Evolutionary conservation across 1,140 invertebrate genomes (phyloP), one percentile per base, ranked within the genome.

Genomic region (Rhysida immarginata): DNA sequence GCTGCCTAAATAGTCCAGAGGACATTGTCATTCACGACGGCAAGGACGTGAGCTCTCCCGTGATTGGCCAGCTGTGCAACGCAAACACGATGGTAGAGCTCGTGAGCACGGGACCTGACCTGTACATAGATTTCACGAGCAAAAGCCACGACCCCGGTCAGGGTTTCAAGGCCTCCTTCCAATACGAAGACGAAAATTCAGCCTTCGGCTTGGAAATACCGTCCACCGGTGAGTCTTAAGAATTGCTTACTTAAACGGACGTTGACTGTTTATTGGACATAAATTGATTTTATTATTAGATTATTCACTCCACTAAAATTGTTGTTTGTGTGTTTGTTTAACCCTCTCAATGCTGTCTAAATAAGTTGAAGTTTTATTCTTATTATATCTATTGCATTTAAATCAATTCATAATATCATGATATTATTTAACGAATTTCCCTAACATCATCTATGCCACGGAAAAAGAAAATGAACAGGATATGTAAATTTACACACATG

Each of bases 81-180:
- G 78, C 83, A 66, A 77, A 77, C 55, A 75, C 77, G 64, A 80
- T 83, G 68, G 76, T 83, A 14, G 84, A 87, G 67, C 76, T 91
- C 16, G 73, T 88, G 42, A 89, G 86, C 41, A 86, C 82, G 16
- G 83, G 85, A 21, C 75, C 83, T 18, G 79, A 87, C 64, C 74
- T 91, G 24, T 78, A 82, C 62, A 76, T 91, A 26, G 84, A 89
- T 66, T 91, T 91, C 65, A 79, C 85, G 41, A 80, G 83, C 18
- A 84, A 86, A 65, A 86, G 83, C 1, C 81, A 85, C 62, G 78
- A 75, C 62, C 86, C 85, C 0, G 83, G 85, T 24, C 84, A 87
- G 64, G 87, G 87, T 35, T 91, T 92, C 71, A 85, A 85, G 66
- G 86, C 84, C 26, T 82, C 75, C 63, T 90, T 81, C 68, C 79